phyloP scores from a whole-genome alignment of 2,797 vertebrate species.

The Ctenosaura bakeri region DNA sequence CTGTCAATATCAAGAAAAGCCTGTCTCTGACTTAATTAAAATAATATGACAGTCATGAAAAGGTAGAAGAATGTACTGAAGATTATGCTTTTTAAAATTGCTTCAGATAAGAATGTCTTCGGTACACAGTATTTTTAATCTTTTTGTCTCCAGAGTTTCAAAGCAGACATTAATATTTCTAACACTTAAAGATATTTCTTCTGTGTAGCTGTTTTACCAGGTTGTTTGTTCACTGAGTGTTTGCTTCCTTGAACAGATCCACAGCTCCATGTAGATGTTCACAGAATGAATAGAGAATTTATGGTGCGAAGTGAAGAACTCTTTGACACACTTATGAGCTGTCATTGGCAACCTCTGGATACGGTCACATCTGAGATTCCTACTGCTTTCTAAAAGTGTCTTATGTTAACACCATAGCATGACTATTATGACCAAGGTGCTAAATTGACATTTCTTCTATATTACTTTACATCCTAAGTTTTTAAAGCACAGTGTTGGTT shows the following conservation, averaged over 20 bases:
- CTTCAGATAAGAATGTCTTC: slow-evolving; percentile 10
- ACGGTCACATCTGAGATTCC: slow-evolving; percentile 85
- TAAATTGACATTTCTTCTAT: slow-evolving; percentile 78
- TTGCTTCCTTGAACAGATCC: slow-evolving; percentile 82
- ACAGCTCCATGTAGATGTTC: slow-evolving; percentile 86
- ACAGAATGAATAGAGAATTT: slow-evolving; percentile 90
- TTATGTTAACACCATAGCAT: slow-evolving; percentile 74
- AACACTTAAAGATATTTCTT: background rate
- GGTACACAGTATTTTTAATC: background rate
- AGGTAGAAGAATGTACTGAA: background rate
- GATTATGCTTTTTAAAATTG: background rate
- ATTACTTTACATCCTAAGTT: slow-evolving; percentile 76
- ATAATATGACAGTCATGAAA: background rate
- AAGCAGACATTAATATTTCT: background rate
- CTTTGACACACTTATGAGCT: slow-evolving; percentile 90
- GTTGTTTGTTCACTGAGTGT: slow-evolving; percentile 34
- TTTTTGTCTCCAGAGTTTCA: background rate
- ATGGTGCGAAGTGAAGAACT: slow-evolving; percentile 94
- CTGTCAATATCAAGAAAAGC: background rate
- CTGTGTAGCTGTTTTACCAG: background rate
- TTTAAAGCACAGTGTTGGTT: slow-evolving; percentile 79
- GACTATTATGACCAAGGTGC: slow-evolving; percentile 80
- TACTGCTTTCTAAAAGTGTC: slow-evolving; percentile 74
- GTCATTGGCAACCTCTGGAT: slow-evolving; percentile 92
- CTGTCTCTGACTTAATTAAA: background rate